Percentiles rank a stretch among this genome's conserved stretches.
Evolutionary conservation across 2,113 vertebrate species (phyloP).

Genomic region (Dipodomys merriami): DNA sequence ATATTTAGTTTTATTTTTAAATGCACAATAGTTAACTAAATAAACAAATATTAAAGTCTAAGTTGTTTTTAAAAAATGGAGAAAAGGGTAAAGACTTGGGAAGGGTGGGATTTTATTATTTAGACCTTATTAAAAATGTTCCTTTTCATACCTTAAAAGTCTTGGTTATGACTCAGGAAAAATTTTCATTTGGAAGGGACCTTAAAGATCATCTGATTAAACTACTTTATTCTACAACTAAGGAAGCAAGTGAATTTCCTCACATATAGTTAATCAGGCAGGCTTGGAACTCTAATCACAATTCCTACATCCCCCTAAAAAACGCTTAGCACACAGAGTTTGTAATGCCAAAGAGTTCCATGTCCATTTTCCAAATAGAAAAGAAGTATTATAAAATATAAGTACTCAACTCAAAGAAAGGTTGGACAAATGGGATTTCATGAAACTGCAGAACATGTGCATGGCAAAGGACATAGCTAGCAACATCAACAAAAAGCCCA

Average conservation of each 20-base stretch:
- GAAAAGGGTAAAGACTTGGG: neutral
- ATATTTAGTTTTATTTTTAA: conserved; percentile 13
- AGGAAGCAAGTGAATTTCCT: conserved; percentile 40
- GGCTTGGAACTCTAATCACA: neutral
- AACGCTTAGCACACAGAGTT: neutral
- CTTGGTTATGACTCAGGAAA: conserved; percentile 53
- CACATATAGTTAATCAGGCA: neutral
- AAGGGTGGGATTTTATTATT: neutral
- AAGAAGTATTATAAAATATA: neutral
- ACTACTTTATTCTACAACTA: neutral
- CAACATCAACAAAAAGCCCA: no score
- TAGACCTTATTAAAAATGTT: conserved; percentile 39
- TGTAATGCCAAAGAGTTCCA: neutral
- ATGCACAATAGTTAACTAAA: conserved; percentile 41
- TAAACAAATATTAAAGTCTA: conserved; percentile 37
- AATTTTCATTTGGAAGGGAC: conserved; percentile 33
- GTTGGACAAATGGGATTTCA: no score
- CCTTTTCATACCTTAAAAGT: conserved; percentile 44
- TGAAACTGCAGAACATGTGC: no score
- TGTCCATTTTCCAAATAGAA: neutral
- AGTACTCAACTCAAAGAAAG: neutral
- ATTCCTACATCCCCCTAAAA: neutral
- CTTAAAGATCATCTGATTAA: conserved; percentile 52
- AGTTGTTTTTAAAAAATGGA: conserved; percentile 54
- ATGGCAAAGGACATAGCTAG: no score